Percentiles rank a stretch among this genome's conserved stretches.
These are phyloP conservation scores for Caerostris darwini DNA, from an alignment of 1,140 invertebrate species.

Conservation along the genomic window DNA sequence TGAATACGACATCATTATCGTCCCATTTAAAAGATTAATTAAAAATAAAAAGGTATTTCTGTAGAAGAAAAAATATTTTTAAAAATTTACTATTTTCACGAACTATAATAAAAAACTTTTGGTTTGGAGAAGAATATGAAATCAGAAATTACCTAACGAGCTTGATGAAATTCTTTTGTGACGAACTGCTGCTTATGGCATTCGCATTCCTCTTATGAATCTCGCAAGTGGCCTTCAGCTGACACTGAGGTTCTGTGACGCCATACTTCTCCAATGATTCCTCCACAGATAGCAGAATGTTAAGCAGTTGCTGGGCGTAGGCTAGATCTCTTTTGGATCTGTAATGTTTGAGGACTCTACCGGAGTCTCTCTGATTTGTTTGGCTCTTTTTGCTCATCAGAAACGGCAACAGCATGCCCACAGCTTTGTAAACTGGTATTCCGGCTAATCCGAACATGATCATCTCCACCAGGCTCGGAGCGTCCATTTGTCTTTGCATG, in stretches of 20 bases:
- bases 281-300: slow-evolving; percentile 60
- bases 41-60: too few species aligned
- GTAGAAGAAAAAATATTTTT: too few species aligned
- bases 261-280: slow-evolving; percentile 60
- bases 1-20: too few species aligned
- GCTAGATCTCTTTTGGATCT: slow-evolving; percentile 49
- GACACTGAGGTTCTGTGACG: slow-evolving; percentile 67
- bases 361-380: background rate
- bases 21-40: too few species aligned
- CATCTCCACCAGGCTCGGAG: slow-evolving; percentile 57
- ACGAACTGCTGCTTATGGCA: background rate
- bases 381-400: background rate
- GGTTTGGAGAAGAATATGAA: background rate
- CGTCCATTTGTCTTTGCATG: background rate
- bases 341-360: background rate
- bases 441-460: slow-evolving; percentile 67
- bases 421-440: slow-evolving; percentile 56
- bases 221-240: slow-evolving; percentile 67
- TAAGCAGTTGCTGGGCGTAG: slow-evolving; percentile 65
- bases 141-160: slow-evolving; percentile 54
- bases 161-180: slow-evolving; percentile 67
- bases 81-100: too few species aligned
- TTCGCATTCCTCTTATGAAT: slow-evolving; percentile 55
- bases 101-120: background rate
- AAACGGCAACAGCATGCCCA: slow-evolving; percentile 34